Conservation (phyloP, 2,113 vertebrate genomes). For the Mola mola region DNA sequence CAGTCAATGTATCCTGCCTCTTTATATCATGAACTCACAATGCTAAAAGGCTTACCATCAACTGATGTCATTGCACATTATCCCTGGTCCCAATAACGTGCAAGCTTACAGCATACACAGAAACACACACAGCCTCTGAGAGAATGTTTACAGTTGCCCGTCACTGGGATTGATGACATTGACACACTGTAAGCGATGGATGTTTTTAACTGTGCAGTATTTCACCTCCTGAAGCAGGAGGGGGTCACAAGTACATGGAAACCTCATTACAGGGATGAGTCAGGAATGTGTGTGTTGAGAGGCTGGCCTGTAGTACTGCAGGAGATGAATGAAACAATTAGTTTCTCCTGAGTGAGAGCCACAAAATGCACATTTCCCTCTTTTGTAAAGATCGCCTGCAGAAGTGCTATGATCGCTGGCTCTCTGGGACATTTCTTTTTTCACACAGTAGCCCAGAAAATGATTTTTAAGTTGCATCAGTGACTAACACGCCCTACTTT, state of each 20-base stretch:
- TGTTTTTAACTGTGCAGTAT: conserved; percentile 41
- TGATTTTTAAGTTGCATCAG: conserved; percentile 66
- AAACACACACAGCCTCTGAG: not conserved
- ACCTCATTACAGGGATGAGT: conserved; percentile 55
- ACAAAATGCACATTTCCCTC: conserved; percentile 58
- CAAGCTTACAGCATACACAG: conserved; percentile 13
- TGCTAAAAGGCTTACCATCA: conserved; percentile 69
- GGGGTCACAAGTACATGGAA: conserved; percentile 58
- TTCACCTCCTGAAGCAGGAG: conserved; percentile 47
- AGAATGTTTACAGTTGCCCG: conserved; percentile 17
- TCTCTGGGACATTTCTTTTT: conserved; percentile 51
- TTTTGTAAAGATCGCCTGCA: conserved; percentile 63
- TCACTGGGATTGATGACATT: conserved; percentile 54
- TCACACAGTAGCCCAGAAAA: conserved; percentile 56
- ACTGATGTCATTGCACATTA: conserved; percentile 71
- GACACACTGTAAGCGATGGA: conserved; percentile 43
- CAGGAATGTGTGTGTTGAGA: conserved; percentile 38
- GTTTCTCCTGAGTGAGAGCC: conserved; percentile 46
- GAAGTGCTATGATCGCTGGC: conserved; percentile 56
- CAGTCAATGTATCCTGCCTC: conserved; percentile 62
- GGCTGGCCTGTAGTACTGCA: conserved; percentile 44
- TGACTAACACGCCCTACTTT: conserved; percentile 66
- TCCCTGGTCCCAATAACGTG: conserved; percentile 26
- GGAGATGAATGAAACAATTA: conserved; percentile 64
- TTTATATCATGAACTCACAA: conserved; percentile 58